Evolutionary conservation across 2,888 invertebrate species (phyloP), one percentile per base, ranked within the genome.

Genomic region (Drosophila subquinaria): DNA sequence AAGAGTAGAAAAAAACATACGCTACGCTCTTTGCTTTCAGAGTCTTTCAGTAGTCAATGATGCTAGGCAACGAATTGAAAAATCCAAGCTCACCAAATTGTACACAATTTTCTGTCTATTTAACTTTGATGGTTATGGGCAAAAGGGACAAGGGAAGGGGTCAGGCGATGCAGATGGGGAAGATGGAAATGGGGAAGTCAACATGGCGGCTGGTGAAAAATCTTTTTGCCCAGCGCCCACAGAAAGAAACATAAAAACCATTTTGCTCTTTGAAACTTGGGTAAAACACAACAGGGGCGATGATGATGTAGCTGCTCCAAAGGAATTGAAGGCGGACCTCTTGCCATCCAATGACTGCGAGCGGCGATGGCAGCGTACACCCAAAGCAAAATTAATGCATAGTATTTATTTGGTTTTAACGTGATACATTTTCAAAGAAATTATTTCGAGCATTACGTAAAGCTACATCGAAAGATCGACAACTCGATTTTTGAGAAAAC

Each of bases 41-140:
- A 75, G 79, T 59, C 75, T 80, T 81, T 83, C 81, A 81, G 88
- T 62, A 82, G 88, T 85, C 88, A 84, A 85, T 86, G 81, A 83
- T 86, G 86, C 85, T 84, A 86, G 81, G 89, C 86, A 86, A 88
- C 89, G 86, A 84, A 88, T 88, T 86, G 84, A 84, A 88, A 86
- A 88, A 86, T 88, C 82, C 81, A 69, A 76, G 79, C 87, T 82
- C 73, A 76, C 76, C 82, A 90, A 90, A 90, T 90, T 90, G 88
- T 89, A 81, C 86, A 90, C 89, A 87, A 90, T 90, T 90, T 90
- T 90, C 88, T 90, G 88, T 88, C 87, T 90, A 90, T 90, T 90
- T 90, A 90, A 90, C 90, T 89, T 90, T 88, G 80, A 79, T 76
- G 89, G 71, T 68, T 67, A 55, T 65, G 78, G 60, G 38, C 33